Conservation (phyloP, 2,797 vertebrate genomes). For the Mus caroli region DNA sequence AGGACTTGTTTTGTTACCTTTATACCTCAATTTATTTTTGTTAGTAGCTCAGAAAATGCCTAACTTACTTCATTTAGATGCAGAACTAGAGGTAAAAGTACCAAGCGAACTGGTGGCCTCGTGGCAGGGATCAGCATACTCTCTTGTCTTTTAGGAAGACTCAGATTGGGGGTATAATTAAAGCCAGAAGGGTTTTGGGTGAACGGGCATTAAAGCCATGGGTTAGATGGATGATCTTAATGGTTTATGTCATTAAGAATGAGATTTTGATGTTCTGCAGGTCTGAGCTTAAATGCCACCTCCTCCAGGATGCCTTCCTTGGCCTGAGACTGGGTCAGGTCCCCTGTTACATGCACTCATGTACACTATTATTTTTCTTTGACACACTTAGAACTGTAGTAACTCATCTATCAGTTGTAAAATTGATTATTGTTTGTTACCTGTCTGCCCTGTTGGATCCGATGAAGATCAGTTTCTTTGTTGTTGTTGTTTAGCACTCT, state of each 20-base stretch:
- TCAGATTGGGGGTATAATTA: slow-evolving; percentile 75
- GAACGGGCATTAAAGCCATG: slow-evolving; percentile 30
- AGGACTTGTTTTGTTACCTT: slow-evolving; percentile 42
- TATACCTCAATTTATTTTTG: background rate
- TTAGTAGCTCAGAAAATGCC: slow-evolving; percentile 52
- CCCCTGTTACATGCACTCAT: slow-evolving; percentile 62
- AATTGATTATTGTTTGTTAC: slow-evolving; percentile 54
- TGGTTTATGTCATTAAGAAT: slow-evolving; percentile 82
- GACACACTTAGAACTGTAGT: slow-evolving; percentile 63
- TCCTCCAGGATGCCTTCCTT: slow-evolving; percentile 78
- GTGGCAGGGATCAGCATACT: slow-evolving; percentile 43
- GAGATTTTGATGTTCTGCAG: slow-evolving; percentile 79
- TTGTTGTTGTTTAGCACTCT: slow-evolving; percentile 47
- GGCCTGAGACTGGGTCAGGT: slow-evolving; percentile 74
- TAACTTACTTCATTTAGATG: slow-evolving; percentile 65
- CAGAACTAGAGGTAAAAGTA: slow-evolving; percentile 58
- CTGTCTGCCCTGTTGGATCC: background rate
- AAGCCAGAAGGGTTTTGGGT: slow-evolving; percentile 77
- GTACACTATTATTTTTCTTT: slow-evolving; percentile 65
- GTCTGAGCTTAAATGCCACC: slow-evolving; percentile 72
- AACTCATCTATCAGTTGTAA: slow-evolving; percentile 72
- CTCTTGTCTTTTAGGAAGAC: slow-evolving; percentile 63
- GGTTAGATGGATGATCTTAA: slow-evolving; percentile 84
- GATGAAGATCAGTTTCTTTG: background rate
- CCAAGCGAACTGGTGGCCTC: slow-evolving; percentile 55